Evolutionary conservation across 1,140 invertebrate genomes (phyloP).

Genomic region (Nasonia longicornis): DNA sequence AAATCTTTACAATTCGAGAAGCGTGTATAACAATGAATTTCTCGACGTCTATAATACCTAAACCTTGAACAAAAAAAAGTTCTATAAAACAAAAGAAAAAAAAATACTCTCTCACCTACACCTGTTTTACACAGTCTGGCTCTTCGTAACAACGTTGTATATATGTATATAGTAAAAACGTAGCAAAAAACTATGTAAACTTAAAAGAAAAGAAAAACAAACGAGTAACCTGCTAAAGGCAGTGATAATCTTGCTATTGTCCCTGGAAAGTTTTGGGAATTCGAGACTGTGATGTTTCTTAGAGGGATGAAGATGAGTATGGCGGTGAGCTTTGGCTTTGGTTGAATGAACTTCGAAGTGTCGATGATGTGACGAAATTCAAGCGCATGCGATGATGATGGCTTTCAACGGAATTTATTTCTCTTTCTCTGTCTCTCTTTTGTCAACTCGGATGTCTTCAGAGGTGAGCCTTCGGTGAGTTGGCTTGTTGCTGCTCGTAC

Average conservation of each 20-base stretch:
- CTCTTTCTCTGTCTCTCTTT: constrained; percentile 34
- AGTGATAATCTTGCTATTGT: background rate
- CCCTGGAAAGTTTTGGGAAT: background rate
- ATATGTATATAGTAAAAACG: background rate
- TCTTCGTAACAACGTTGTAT: constrained; percentile 8
- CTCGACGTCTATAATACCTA: background rate
- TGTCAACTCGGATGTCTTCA: constrained; percentile 52
- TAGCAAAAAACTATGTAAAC: constrained; percentile 10
- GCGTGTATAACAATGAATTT: background rate
- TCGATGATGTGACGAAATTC: constrained; percentile 14
- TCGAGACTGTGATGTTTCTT: background rate
- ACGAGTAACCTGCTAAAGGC: background rate
- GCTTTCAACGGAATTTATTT: constrained; percentile 38
- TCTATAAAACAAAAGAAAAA: background rate
- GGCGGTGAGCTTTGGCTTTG: constrained; percentile 33
- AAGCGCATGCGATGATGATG: constrained; percentile 51
- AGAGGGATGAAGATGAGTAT: constrained; percentile 19
- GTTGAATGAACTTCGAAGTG: constrained; percentile 7
- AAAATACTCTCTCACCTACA: background rate
- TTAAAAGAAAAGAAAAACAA: constrained; percentile 21
- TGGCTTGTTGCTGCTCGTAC: constrained; percentile 45
- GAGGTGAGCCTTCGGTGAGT: constrained; percentile 59
- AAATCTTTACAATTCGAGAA: constrained; percentile 16
- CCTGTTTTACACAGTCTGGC: background rate
- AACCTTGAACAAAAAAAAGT: background rate